Evolutionary conservation across 2,888 invertebrate species (phyloP), one percentile per base, ranked within the genome.

Genomic region (Coenonympha arcania): DNA sequence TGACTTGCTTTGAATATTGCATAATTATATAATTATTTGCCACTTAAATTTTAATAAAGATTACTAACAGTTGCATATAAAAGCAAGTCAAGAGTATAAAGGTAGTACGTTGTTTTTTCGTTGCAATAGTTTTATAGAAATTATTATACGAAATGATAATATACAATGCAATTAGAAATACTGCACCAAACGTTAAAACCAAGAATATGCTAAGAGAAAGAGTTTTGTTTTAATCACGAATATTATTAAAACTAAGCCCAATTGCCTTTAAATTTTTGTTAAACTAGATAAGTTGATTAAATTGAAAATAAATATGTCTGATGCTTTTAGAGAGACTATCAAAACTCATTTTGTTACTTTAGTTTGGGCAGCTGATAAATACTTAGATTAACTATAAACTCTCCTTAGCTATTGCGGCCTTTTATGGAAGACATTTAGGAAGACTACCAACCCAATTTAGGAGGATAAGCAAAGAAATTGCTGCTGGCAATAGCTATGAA

Each of bases 181-280:
- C 86, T 84, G 85, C 83, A 82, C 84, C 85, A 85, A 84, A 82
- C 80, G 77, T 80, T 79, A 80, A 77, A 80, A 80, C 79, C 77
- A 81, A 76, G 71, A 75, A 73, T 79, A 81, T 77, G 75, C 78
- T 77, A 76, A 76, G 75, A 78, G 69, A 78, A 63, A 76, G 69
- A 76, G 76, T 67, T 69, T 68, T 71, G 64, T 67, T 71, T 55
- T 69, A 75, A 74, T 76, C 71, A 77, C 71, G 68, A 73, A 73
- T 69, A 73, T 71, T 73, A 66, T 76, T 61, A 61, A 57, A 72
- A 71, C 75, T 80, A 81, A 84, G 83, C 84, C 85, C 85, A 79
- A 79, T 76, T 78, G 75, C 82, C 81, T 77, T 73, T 57, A 71
- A 68, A 74, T 65, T 69, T 70, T 62, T 70, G 73, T 75, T 75